Percentiles rank a stretch among this genome's conserved stretches.
Evolutionary conservation across 2,888 invertebrate species (phyloP).

Genomic region (Esperia sulphurella): DNA sequence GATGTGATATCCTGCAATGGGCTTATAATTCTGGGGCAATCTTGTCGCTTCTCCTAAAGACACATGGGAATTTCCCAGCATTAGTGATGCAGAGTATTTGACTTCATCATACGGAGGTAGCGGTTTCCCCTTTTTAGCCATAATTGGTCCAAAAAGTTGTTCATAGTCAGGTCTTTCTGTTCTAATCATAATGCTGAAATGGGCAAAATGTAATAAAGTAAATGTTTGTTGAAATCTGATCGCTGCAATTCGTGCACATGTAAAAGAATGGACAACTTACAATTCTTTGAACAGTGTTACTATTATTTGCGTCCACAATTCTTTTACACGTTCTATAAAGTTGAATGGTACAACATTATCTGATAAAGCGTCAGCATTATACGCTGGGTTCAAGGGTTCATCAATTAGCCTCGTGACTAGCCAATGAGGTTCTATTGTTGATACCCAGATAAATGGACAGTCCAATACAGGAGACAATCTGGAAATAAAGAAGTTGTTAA

Average conservation of each 20-base stretch:
- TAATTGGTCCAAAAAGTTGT: slow-evolving; percentile 24
- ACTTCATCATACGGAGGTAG: slow-evolving; percentile 32
- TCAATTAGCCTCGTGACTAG: slow-evolving; percentile 32
- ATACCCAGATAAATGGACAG: slow-evolving; percentile 41
- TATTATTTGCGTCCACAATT: slow-evolving; percentile 24
- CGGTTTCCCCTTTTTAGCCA: slow-evolving; percentile 25
- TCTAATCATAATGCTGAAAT: background rate
- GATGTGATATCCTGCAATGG: slow-evolving; percentile 52
- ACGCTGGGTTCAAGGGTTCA: slow-evolving; percentile 37
- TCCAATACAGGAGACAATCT: slow-evolving; percentile 37
- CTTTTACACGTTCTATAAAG: slow-evolving; percentile 25
- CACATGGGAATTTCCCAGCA: slow-evolving; percentile 48
- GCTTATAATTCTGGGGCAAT: slow-evolving; percentile 42
- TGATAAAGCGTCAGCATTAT: slow-evolving; percentile 25
- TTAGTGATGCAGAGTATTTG: slow-evolving; percentile 40
- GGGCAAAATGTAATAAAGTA: background rate
- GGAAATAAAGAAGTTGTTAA: slow-evolving; percentile 3
- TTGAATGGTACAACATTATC: slow-evolving; percentile 24
- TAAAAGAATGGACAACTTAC: background rate
- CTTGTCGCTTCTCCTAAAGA: slow-evolving; percentile 31
- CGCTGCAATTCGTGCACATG: too few species aligned
- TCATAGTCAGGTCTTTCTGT: slow-evolving; percentile 9
- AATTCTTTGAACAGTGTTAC: background rate
- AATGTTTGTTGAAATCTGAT: too few species aligned
- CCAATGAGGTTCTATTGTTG: slow-evolving; percentile 41